These are phyloP conservation scores for Drosophila subobscura DNA, from an alignment of 1,140 invertebrate genomes.

Conservation along the genomic window DNA sequence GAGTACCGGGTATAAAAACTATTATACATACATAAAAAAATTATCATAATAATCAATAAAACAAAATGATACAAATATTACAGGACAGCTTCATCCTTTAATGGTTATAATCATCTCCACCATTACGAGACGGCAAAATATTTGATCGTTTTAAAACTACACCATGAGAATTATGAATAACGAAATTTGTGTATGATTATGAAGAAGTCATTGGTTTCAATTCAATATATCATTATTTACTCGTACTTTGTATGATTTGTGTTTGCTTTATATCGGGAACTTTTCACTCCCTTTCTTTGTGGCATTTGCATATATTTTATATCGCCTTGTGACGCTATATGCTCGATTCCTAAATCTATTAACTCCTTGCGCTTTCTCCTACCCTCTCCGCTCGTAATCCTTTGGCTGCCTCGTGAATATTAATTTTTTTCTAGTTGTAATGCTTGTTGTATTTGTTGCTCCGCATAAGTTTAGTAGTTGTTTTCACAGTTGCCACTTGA, in stretches of 20 bases:
- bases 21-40: slow-evolving; percentile 72
- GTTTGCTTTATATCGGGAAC: slow-evolving; percentile 36
- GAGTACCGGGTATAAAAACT: no score
- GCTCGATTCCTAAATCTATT: slow-evolving; percentile 66
- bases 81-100: slow-evolving; percentile 70
- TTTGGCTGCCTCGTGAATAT: slow-evolving; percentile 66
- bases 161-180: slow-evolving; percentile 75
- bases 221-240: slow-evolving; percentile 42
- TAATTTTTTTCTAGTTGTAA: slow-evolving; percentile 27
- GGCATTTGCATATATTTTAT: slow-evolving; percentile 33
- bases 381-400: slow-evolving; percentile 8
- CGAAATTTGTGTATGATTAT: slow-evolving; percentile 77
- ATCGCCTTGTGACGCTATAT: slow-evolving; percentile 50
- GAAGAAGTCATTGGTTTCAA: slow-evolving; percentile 69
- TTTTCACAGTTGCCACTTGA: slow-evolving; percentile 2
- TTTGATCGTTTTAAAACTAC: slow-evolving; percentile 63
- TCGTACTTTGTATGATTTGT: slow-evolving; percentile 52
- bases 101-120: slow-evolving; percentile 26
- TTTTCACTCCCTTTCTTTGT: slow-evolving; percentile 17
- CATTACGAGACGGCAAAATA: slow-evolving; percentile 49
- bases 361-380: slow-evolving; percentile 52
- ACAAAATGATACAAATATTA: slow-evolving; percentile 82
- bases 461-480: slow-evolving; percentile 57
- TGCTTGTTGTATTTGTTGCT: slow-evolving; percentile 56
- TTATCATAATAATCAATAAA: slow-evolving; percentile 82